These are phyloP conservation scores for Syngnathus typhle DNA, from an alignment of 2,113 vertebrate species.

Conservation along the genomic window DNA sequence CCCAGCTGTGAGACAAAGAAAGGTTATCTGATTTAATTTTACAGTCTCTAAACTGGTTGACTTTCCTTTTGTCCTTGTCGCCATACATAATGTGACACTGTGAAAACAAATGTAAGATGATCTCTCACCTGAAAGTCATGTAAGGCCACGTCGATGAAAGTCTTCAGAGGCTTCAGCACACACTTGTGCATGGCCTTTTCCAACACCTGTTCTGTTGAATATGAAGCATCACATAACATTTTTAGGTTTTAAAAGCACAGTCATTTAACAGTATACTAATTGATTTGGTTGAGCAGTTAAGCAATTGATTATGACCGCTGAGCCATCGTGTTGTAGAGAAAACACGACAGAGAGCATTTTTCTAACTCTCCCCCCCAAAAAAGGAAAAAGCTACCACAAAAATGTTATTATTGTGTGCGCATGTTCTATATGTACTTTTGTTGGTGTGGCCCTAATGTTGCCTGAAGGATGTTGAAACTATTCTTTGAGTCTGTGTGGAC, in stretches of 20 bases:
- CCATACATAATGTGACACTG: neutral
- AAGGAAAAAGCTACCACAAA: no score
- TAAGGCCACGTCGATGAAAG: conserved; percentile 78
- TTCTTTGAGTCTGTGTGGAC: neutral
- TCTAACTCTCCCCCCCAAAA: no score
- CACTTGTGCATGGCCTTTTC: conserved; percentile 98
- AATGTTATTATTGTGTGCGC: neutral
- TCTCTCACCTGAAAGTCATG: conserved; percentile 78
- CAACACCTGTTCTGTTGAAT: conserved; percentile 79
- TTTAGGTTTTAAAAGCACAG: neutral
- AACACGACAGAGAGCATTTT: no score
- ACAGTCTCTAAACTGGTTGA: neutral
- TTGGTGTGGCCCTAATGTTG: neutral
- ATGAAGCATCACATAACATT: conserved; percentile 18
- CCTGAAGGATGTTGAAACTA: neutral
- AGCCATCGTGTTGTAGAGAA: no score
- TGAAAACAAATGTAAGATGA: neutral
- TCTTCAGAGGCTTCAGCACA: conserved; percentile 87
- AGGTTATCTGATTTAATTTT: neutral
- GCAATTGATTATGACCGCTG: no score
- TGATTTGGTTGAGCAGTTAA: no score
- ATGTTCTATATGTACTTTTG: neutral
- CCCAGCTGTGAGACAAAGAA: neutral
- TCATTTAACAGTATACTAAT: neutral
- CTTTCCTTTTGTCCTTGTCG: neutral